Conservation (phyloP, 2,113 vertebrate genomes). For the Atractosteus spatula region DNA sequence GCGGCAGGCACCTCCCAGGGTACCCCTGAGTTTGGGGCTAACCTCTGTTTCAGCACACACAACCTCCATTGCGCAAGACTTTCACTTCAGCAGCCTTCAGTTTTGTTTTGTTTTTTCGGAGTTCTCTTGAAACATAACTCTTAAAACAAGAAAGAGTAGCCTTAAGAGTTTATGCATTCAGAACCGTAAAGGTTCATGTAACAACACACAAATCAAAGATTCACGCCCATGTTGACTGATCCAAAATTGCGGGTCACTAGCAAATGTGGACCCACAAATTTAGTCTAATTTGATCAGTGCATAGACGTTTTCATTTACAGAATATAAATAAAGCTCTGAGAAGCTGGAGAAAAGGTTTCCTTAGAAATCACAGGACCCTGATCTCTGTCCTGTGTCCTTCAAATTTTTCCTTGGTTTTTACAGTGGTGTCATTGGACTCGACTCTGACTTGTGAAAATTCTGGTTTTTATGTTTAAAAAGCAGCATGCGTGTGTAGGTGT, state of each 20-base stretch:
- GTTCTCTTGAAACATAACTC: constrained; percentile 48
- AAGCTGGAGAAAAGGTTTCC: constrained; percentile 30
- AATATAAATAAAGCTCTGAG: constrained; percentile 30
- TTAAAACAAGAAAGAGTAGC: constrained; percentile 52
- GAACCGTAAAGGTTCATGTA: constrained; percentile 47
- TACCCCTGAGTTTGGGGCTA: constrained; percentile 18
- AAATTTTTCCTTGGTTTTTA: constrained; percentile 42
- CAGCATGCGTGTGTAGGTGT: constrained; percentile 44
- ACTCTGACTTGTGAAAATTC: constrained; percentile 56
- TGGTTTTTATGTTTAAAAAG: constrained; percentile 27
- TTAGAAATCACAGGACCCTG: constrained; percentile 21
- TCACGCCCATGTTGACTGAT: constrained; percentile 24
- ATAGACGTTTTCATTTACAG: constrained; percentile 47
- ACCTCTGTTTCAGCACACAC: constrained; percentile 21
- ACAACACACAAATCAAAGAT: constrained; percentile 37
- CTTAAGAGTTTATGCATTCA: constrained; percentile 42
- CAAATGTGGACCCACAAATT: constrained; percentile 42
- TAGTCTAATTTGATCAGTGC: constrained; percentile 42
- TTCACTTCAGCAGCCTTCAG: constrained; percentile 25
- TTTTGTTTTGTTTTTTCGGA: constrained; percentile 23
- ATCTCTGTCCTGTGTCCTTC: constrained; percentile 33
- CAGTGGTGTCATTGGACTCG: constrained; percentile 54
- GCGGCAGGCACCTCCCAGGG: constrained; percentile 42
- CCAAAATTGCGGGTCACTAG: constrained; percentile 25
- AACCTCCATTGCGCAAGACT: constrained; percentile 36